Base-by-base conservation (phyloP, 2,888 invertebrate species). In the Diogma glabrata region DNA sequence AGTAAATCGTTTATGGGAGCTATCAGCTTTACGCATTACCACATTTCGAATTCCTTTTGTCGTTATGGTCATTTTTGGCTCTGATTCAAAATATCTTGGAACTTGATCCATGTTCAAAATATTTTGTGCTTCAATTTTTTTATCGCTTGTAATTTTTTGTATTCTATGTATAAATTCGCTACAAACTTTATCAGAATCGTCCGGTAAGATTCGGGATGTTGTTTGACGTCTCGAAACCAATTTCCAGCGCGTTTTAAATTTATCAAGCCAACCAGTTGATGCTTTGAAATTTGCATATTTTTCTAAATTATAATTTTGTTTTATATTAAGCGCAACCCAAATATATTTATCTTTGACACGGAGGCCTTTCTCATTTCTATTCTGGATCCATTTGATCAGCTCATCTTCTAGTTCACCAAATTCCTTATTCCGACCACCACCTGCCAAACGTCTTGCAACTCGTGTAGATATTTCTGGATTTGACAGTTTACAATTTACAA, bases 1-100 rank as follows among this genome's bases (percentile, higher is more conserved):
- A 47, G 45, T 45, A n/a, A 45, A 45, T 23, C 45, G 3, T 45
- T 45, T 45, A 23, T 45, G 45, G 23, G 45, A 45, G n/a, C 23
- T 45, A 23, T n/a, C n/a, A 14, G 45, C 22, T 45, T 45, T 45
- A 22, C 23, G 23, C 45, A 45, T 45, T 4, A 45, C 14, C 4
- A 45, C 23, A 23, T 45, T 23, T 45, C 46, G 14, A 14, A 24
- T 26, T 26, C 46, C 26, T n/a, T n/a, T n/a, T n/a, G n/a, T n/a
- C n/a, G n/a, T n/a, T n/a, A n/a, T n/a, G n/a, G n/a, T n/a, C n/a
- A n/a, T n/a, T n/a, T n/a, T n/a, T n/a, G 17, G n/a, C 26, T 47
- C 46, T 8, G 46, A 26, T 26, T 26, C 26, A 47, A 47, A 47
- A 47, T 47, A 26, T 26, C 46, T 24, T 7, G 26, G 26, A n/a